These are phyloP conservation scores for Xerus rutilus DNA, from an alignment of 2,797 vertebrate genomes.

Conservation along the genomic window DNA sequence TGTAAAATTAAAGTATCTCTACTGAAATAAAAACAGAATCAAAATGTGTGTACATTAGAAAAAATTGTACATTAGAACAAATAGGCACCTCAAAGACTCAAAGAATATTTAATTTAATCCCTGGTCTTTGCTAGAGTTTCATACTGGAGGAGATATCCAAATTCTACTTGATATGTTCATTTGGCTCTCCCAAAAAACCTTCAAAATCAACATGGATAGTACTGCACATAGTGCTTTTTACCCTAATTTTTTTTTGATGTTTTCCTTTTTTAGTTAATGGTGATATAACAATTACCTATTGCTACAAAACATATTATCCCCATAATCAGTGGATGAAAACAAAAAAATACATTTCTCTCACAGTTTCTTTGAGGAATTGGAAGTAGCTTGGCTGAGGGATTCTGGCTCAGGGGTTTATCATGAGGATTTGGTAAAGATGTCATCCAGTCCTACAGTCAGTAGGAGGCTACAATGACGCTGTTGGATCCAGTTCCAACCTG, in stretches of 20 bases:
- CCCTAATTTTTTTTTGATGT: background rate
- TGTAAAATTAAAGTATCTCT: background rate
- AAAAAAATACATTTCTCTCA: slow-evolving; percentile 18
- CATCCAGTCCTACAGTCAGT: background rate
- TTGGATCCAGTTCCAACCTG: background rate
- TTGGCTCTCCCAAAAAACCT: background rate
- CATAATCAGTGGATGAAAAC: background rate
- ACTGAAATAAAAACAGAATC: slow-evolving; percentile 21
- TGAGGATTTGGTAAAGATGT: background rate
- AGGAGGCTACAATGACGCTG: background rate
- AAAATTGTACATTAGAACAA: background rate
- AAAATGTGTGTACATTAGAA: background rate
- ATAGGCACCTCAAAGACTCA: background rate
- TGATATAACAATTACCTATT: background rate
- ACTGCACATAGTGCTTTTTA: background rate
- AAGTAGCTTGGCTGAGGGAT: background rate
- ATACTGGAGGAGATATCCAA: background rate
- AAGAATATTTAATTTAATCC: background rate
- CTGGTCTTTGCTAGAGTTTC: background rate
- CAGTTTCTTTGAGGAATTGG: background rate
- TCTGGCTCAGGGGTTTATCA: background rate
- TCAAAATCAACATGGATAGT: background rate
- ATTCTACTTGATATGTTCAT: background rate
- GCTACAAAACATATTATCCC: background rate
- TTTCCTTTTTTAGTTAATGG: background rate